Evolutionary conservation across 2,888 invertebrate genomes (phyloP).

Genomic region (Neoscelio sp.): DNA sequence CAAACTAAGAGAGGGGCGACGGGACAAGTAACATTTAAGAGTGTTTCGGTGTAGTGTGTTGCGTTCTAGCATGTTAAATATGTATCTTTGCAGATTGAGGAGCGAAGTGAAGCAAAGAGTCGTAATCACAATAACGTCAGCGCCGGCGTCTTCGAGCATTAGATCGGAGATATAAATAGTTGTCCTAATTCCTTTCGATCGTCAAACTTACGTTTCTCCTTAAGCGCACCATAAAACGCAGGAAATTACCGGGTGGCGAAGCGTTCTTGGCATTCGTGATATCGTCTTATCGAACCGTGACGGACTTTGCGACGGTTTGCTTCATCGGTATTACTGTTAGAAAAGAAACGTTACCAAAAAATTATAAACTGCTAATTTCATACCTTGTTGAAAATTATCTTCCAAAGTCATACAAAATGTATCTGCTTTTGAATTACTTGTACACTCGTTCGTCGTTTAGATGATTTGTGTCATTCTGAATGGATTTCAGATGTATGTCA

Average conservation of each 20-base stretch:
- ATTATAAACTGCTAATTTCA: conserved; percentile 9
- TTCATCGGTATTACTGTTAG: conserved; percentile 20
- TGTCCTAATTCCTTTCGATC: conserved; percentile 79
- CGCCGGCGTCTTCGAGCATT: conserved; percentile 57
- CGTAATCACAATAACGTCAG: conserved; percentile 60
- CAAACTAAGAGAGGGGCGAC: conserved; percentile 8
- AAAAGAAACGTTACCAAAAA: conserved; percentile 8
- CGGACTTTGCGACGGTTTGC: conserved; percentile 47
- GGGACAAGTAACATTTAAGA: conserved; percentile 56
- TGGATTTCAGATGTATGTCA: too few species aligned
- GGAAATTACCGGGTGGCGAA: conserved; percentile 79
- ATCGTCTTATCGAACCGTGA: conserved; percentile 65
- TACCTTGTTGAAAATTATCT: not conserved
- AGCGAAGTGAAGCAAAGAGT: conserved; percentile 65
- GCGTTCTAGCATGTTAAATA: conserved; percentile 39
- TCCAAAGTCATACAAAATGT: too few species aligned
- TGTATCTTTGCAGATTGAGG: conserved; percentile 45
- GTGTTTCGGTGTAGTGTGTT: conserved; percentile 50
- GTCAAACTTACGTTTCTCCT: conserved; percentile 74
- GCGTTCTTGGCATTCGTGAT: conserved; percentile 57
- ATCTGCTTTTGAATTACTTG: too few species aligned
- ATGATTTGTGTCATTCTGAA: too few species aligned
- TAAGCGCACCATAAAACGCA: conserved; percentile 80
- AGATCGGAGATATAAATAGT: conserved; percentile 64
- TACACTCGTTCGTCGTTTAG: too few species aligned